A percentile compares a stretch with the other conserved stretches of the same genome.
Evolutionary conservation across 2,113 vertebrate species (phyloP).

Genomic region (Bucco capensis): DNA sequence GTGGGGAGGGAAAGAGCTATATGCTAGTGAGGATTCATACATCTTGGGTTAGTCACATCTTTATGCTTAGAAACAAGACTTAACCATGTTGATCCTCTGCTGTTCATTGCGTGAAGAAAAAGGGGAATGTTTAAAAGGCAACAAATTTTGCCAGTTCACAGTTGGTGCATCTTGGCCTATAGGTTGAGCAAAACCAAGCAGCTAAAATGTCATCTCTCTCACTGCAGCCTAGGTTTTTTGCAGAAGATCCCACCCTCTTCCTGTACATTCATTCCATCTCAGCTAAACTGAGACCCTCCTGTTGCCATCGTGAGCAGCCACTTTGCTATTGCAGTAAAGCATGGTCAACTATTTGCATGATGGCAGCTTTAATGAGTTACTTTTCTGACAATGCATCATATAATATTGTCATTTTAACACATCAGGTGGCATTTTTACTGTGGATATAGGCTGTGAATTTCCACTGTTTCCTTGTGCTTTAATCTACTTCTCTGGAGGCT

Average conservation of each 20-base stretch:
- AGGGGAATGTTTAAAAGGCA: background rate
- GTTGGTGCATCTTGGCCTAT: background rate
- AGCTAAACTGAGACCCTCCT: background rate
- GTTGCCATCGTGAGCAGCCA: background rate
- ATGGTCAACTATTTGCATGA: background rate
- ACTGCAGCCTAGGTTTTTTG: background rate
- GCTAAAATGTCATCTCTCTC: accelerated
- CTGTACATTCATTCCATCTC: background rate
- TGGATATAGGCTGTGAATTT: background rate
- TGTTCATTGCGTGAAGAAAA: accelerated
- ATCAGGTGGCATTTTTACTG: background rate
- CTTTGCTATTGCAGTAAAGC: background rate
- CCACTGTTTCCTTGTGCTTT: background rate
- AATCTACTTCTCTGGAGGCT: background rate
- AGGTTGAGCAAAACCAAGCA: background rate
- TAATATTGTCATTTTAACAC: background rate
- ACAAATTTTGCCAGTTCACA: background rate
- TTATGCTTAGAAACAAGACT: background rate
- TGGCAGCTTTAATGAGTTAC: background rate
- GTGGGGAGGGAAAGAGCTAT: background rate
- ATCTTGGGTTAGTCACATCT: background rate
- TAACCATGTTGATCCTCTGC: background rate
- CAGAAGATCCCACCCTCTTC: background rate
- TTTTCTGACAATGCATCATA: background rate
- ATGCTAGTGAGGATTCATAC: no score